These are phyloP conservation scores for Schizopygopsis malacanthus DNA, from an alignment of 2,797 vertebrate genomes.

Conservation along the genomic window DNA sequence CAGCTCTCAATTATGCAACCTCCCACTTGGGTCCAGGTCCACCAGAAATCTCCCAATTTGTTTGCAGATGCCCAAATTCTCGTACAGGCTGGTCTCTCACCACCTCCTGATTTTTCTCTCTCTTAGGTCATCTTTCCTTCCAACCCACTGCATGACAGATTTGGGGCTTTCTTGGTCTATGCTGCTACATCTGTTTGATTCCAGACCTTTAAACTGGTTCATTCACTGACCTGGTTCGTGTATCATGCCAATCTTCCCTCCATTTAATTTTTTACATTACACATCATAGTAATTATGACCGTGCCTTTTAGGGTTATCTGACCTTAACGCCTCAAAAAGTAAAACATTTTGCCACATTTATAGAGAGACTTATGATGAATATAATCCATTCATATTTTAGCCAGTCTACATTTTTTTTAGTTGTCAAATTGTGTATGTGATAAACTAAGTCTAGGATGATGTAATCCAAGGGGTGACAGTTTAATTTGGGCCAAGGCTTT, in stretches of 20 bases:
- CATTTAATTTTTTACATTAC: slow-evolving; percentile 18
- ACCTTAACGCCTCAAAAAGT: not conserved
- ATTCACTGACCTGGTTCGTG: slow-evolving; percentile 52
- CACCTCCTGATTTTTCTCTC: not conserved
- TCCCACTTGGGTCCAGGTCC: not conserved
- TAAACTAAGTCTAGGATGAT: not conserved
- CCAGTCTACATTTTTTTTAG: not conserved
- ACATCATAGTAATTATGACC: not conserved
- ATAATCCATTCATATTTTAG: not conserved
- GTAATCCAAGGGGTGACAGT: not conserved
- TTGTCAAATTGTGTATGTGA: not conserved
- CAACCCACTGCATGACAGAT: slow-evolving; percentile 57
- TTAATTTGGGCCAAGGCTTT: not conserved
- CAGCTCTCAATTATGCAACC: slow-evolving; percentile 33
- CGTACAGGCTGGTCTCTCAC: not conserved
- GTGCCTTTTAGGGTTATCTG: not conserved
- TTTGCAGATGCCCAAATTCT: slow-evolving; percentile 20
- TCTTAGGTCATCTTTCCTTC: not conserved
- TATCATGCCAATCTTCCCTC: slow-evolving; percentile 10
- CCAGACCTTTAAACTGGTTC: slow-evolving; percentile 45
- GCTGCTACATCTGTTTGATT: slow-evolving; percentile 45
- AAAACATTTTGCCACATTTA: not conserved
- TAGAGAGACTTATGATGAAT: not conserved
- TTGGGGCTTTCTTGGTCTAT: slow-evolving; percentile 48
- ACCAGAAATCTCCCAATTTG: slow-evolving; percentile 28